Conservation (phyloP, 1,140 invertebrate genomes). For the Lepidurus apus region DNA sequence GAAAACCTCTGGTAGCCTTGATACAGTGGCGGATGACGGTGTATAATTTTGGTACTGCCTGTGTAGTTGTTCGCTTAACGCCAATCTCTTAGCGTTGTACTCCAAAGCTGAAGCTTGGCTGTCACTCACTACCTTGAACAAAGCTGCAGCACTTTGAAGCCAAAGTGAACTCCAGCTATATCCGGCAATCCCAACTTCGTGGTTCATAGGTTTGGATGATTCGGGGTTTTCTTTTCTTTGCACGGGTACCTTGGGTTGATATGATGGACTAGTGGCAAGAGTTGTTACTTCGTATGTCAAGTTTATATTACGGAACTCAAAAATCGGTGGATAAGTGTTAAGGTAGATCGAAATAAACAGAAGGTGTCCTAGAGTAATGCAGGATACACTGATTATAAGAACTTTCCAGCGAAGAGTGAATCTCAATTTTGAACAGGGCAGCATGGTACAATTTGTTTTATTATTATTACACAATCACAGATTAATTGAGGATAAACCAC, state of each 20-base stretch:
- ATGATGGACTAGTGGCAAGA: not conserved
- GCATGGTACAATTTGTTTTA: not conserved
- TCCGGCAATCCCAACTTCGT: not conserved
- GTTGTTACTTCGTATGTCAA: not conserved
- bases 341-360: not conserved
- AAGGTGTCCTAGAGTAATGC: not conserved
- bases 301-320: not conserved
- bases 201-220: not conserved
- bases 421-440: not conserved
- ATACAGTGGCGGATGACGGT: not conserved
- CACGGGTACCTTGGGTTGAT: not conserved
- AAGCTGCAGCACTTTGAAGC: not conserved
- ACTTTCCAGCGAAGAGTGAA: not conserved
- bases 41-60: conserved; percentile 2
- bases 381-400: not conserved
- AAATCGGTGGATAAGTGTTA: not conserved
- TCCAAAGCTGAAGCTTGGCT: not conserved
- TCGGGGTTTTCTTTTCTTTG: not conserved
- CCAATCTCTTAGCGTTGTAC: not conserved
- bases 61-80: conserved; percentile 7
- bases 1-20: not conserved
- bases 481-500: too few species aligned
- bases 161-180: not conserved
- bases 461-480: too few species aligned
- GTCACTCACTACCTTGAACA: conserved; percentile 11